phyloP scores from a whole-genome alignment of 2,888 invertebrate genomes.

The Petrolisthes cinctipes region DNA sequence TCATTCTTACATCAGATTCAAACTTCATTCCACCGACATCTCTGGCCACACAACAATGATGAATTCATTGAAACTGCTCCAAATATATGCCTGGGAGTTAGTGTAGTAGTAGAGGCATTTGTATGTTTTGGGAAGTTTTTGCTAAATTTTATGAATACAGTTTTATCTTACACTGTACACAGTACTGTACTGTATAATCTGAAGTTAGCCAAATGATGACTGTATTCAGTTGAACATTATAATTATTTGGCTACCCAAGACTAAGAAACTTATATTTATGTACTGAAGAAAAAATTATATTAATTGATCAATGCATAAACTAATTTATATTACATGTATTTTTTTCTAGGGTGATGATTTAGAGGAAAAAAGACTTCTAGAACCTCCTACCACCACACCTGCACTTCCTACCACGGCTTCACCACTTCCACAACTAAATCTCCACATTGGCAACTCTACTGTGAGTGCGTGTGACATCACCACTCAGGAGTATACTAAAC shows the following conservation, averaged over 20 bases:
- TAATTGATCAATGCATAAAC: background rate
- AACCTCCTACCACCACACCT: background rate
- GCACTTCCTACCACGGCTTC: slow-evolving; percentile 28
- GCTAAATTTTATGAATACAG: too few species aligned
- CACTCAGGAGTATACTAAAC: slow-evolving; percentile 30
- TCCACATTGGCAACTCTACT: slow-evolving; percentile 49
- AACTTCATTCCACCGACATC: too few species aligned
- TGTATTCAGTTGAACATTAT: too few species aligned
- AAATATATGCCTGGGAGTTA: too few species aligned
- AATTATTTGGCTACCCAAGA: background rate
- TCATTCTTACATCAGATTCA: too few species aligned
- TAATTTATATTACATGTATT: background rate
- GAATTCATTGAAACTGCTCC: too few species aligned
- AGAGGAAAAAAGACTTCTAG: background rate
- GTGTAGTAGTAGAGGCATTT: too few species aligned
- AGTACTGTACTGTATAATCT: too few species aligned
- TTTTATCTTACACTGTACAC: too few species aligned
- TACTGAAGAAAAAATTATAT: background rate
- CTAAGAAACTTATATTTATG: background rate
- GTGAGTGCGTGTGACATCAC: slow-evolving; percentile 48
- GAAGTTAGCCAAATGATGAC: background rate
- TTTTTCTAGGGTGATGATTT: background rate
- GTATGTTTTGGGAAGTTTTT: too few species aligned
- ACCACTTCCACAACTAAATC: slow-evolving; percentile 36
- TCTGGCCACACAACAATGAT: too few species aligned